Evolutionary conservation across 2,888 invertebrate genomes (phyloP).

Genomic region (Melanostoma mellinum): DNA sequence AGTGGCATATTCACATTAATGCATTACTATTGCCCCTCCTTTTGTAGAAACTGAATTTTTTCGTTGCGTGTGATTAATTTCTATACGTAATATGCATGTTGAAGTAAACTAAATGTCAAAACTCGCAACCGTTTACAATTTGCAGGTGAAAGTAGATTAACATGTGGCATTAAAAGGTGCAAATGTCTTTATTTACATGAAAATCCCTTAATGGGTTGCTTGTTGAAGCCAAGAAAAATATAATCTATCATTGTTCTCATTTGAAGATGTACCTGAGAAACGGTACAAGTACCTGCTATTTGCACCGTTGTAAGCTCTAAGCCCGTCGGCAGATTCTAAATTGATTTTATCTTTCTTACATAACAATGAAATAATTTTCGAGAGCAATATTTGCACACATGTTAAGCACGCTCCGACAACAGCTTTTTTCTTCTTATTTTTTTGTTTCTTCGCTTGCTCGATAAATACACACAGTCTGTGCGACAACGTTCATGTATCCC

Average conservation of each 20-base stretch:
- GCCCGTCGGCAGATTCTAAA: slow-evolving; percentile 39
- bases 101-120: too few relatives aligned
- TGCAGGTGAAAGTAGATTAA: too few relatives aligned
- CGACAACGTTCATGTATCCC: slow-evolving; percentile 39
- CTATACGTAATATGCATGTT: too few relatives aligned
- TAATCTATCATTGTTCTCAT: slow-evolving; percentile 22
- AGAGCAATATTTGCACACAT: slow-evolving; percentile 51
- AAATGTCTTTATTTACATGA: not conserved
- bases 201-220: not conserved
- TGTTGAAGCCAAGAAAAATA: not conserved
- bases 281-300: not conserved
- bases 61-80: too few relatives aligned
- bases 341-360: slow-evolving; percentile 61
- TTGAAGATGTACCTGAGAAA: not conserved
- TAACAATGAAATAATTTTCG: slow-evolving; percentile 56
- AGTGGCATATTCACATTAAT: too few relatives aligned
- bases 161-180: too few relatives aligned
- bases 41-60: too few relatives aligned
- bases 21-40: too few relatives aligned
- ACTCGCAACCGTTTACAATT: too few relatives aligned
- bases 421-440: slow-evolving; percentile 17
- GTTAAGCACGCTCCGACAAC: slow-evolving; percentile 53
- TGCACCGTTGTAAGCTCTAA: slow-evolving; percentile 22
- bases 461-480: slow-evolving; percentile 37
- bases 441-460: not conserved